phyloP scores from a whole-genome alignment of 2,888 invertebrate species.

The Galerucella pusilla region DNA sequence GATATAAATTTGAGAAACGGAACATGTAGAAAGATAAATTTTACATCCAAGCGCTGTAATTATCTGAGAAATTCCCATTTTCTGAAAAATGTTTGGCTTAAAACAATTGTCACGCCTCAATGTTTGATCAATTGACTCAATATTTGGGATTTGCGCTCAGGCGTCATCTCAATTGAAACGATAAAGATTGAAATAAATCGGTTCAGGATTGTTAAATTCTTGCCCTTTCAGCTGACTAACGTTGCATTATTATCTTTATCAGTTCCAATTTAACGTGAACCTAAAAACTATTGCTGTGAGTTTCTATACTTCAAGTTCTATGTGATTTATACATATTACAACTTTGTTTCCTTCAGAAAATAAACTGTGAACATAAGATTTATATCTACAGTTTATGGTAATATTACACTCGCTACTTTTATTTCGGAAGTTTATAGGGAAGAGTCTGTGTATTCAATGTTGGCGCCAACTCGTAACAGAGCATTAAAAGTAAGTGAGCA shows the following conservation, averaged over 20 bases:
- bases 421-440: slow-evolving; percentile 44
- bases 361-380: slow-evolving; percentile 43
- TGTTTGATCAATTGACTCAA: too few relatives aligned
- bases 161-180: too few relatives aligned
- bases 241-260: not conserved
- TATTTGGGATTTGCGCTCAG: too few relatives aligned
- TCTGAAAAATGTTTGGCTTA: too few relatives aligned
- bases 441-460: slow-evolving; percentile 37
- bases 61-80: too few relatives aligned
- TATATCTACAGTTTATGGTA: slow-evolving; percentile 45
- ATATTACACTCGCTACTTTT: slow-evolving; percentile 43
- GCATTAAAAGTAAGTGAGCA: slow-evolving; percentile 34
- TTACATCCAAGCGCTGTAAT: too few relatives aligned
- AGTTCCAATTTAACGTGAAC: slow-evolving; percentile 1
- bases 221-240: not conserved
- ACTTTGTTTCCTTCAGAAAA: slow-evolving; percentile 32
- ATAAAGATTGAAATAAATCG: not conserved
- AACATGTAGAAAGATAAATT: too few relatives aligned
- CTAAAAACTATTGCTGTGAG: not conserved
- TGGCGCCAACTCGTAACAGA: slow-evolving; percentile 42
- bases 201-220: not conserved
- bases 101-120: too few relatives aligned
- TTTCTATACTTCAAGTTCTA: slow-evolving; percentile 2
- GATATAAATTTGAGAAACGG: too few relatives aligned
- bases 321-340: slow-evolving; percentile 39